These are phyloP conservation scores for Zootermopsis nevadensis DNA, from an alignment of 2,888 invertebrate species.

Conservation along the genomic window DNA sequence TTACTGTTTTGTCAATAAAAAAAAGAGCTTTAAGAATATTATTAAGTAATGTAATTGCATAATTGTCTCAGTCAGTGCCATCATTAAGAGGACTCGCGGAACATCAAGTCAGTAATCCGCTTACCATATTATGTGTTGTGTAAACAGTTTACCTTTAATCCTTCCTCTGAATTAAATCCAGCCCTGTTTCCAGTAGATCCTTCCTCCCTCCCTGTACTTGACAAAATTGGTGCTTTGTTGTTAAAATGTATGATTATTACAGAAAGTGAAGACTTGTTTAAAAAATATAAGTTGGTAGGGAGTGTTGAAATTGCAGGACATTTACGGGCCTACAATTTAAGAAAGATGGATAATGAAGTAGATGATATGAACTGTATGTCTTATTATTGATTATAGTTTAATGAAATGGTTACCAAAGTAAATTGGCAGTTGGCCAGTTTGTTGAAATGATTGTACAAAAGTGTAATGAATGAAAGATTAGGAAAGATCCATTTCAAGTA, in stretches of 20 bases:
- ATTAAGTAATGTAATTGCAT: constrained; percentile 45
- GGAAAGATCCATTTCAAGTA: constrained; percentile 40
- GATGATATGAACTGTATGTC: constrained; percentile 33
- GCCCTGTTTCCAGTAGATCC: constrained; percentile 36
- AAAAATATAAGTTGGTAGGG: constrained; percentile 38
- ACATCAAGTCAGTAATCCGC: constrained; percentile 44
- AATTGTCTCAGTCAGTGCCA: constrained; percentile 47
- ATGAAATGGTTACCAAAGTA: constrained; percentile 51
- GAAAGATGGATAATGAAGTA: constrained; percentile 25
- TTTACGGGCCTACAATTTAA: constrained; percentile 38
- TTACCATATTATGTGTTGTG: constrained; percentile 45
- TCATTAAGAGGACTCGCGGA: constrained; percentile 35
- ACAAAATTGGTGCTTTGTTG: constrained; percentile 47
- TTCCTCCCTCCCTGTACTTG: constrained; percentile 31
- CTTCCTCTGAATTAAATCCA: constrained; percentile 22
- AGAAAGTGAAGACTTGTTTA: constrained; percentile 38
- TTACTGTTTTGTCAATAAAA: constrained; percentile 41
- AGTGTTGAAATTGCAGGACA: constrained; percentile 31
- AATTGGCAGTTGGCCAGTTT: constrained; percentile 34
- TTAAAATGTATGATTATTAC: constrained; percentile 27
- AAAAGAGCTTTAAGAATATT: constrained; percentile 50
- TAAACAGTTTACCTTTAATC: constrained; percentile 42
- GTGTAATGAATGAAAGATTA: constrained; percentile 39
- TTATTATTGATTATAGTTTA: constrained; percentile 49
- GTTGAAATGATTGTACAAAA: constrained; percentile 45